Evolutionary conservation across 2,797 vertebrate genomes (phyloP).

Genomic region (Diglossa cyanea): DNA sequence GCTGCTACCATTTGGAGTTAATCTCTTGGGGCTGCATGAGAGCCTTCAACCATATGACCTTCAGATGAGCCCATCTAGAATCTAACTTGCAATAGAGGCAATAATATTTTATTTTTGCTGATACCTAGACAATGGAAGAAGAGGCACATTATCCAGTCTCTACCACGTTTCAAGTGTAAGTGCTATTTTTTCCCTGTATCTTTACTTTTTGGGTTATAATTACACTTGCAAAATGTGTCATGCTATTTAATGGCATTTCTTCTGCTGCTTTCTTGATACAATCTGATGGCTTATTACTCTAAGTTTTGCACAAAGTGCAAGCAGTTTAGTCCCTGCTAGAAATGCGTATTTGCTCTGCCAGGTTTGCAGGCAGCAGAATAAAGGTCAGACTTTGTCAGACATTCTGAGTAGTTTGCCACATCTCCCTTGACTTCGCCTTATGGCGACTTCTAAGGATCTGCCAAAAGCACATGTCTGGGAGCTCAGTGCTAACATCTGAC

Average conservation of each 20-base stretch:
- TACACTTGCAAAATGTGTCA: neutral
- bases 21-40: neutral
- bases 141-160: neutral
- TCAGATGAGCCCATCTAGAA: neutral
- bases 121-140: neutral
- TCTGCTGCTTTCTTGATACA: neutral
- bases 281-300: neutral
- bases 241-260: neutral
- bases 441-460: neutral
- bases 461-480: neutral
- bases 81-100: neutral
- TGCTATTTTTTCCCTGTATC: neutral
- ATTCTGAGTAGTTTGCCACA: neutral
- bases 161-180: neutral
- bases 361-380: neutral
- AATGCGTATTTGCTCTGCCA: neutral
- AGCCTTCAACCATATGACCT: neutral
- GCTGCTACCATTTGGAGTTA: neutral
- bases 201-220: neutral
- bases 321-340: neutral
- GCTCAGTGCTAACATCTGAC: neutral
- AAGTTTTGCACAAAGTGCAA: neutral
- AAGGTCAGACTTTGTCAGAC: neutral
- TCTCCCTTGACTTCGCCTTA: neutral
- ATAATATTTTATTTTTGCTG: neutral